phyloP scores from a whole-genome alignment of 2,888 invertebrate genomes.

The Venusia cambrica region DNA sequence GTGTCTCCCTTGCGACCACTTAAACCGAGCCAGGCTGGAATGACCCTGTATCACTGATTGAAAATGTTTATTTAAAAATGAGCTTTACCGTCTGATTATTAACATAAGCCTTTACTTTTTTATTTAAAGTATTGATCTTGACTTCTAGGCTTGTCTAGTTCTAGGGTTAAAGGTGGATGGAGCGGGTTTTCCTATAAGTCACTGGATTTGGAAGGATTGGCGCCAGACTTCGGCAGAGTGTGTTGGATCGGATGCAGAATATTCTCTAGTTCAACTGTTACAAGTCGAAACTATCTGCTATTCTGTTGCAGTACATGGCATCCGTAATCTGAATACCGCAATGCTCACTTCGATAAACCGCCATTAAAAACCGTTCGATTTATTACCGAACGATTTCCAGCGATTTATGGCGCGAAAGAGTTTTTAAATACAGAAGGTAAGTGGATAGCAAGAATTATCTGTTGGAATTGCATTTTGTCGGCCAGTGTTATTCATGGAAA shows the following conservation, averaged over 20 bases:
- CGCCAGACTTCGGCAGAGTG: too few relatives aligned
- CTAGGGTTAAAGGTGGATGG: too few relatives aligned
- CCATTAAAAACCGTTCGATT: constrained; percentile 81
- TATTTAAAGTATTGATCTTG: too few relatives aligned
- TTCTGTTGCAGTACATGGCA: constrained; percentile 34
- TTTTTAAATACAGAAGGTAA: constrained; percentile 30
- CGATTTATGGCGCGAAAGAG: constrained; percentile 53
- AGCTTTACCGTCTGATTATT: too few relatives aligned
- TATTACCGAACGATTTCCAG: constrained; percentile 77
- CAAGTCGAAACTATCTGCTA: neutral
- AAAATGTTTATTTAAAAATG: neutral
- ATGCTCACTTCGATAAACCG: constrained; percentile 76
- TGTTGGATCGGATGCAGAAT: too few relatives aligned
- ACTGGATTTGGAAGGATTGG: too few relatives aligned
- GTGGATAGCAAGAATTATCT: constrained; percentile 10
- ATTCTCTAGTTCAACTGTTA: neutral
- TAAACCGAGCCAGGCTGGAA: constrained; percentile 45
- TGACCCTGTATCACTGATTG: constrained; percentile 3
- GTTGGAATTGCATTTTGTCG: too few relatives aligned
- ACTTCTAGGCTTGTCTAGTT: too few relatives aligned
- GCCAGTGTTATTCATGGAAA: too few relatives aligned
- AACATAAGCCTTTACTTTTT: too few relatives aligned
- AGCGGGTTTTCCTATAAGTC: too few relatives aligned
- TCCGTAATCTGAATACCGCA: constrained; percentile 77
- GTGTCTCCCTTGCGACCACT: constrained; percentile 75